Evolutionary conservation across 1,140 invertebrate species (phyloP).

Genomic region (Caerostris extrusa): DNA sequence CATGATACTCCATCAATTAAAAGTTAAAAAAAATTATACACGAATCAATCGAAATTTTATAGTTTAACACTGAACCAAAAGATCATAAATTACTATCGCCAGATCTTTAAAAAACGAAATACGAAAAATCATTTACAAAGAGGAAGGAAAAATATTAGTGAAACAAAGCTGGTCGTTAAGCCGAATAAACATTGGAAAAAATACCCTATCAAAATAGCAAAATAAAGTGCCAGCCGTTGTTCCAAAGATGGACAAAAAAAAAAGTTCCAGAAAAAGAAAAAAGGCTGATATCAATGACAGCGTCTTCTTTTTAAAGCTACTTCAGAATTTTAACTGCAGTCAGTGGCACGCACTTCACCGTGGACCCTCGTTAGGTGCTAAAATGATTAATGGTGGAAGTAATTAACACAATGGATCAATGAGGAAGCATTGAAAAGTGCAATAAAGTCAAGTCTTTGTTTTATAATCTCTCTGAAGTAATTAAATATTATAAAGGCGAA

Average conservation of each 20-base stretch:
- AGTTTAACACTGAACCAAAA: not conserved
- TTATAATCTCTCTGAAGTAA: not conserved
- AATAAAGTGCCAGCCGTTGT: not conserved
- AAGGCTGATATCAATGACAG: not conserved
- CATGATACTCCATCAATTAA: too few species aligned
- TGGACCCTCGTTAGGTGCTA: not conserved
- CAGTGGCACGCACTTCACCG: not conserved
- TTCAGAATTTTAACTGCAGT: not conserved
- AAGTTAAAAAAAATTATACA: too few species aligned
- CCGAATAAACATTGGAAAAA: not conserved
- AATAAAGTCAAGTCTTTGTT: not conserved
- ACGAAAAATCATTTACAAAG: not conserved
- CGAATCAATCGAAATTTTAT: not conserved
- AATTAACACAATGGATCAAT: conserved; percentile 46
- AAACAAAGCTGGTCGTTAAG: not conserved
- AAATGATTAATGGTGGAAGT: conserved; percentile 43
- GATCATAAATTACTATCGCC: not conserved
- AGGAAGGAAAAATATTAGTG: not conserved
- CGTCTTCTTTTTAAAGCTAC: not conserved
- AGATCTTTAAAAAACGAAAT: not conserved
- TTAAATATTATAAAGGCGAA: not conserved
- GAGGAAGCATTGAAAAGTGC: too few species aligned
- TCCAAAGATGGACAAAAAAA: not conserved
- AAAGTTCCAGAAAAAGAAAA: not conserved
- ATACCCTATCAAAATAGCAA: not conserved